phyloP scores from a whole-genome alignment of 2,797 vertebrate species.

The Cirrhinus molitorella region DNA sequence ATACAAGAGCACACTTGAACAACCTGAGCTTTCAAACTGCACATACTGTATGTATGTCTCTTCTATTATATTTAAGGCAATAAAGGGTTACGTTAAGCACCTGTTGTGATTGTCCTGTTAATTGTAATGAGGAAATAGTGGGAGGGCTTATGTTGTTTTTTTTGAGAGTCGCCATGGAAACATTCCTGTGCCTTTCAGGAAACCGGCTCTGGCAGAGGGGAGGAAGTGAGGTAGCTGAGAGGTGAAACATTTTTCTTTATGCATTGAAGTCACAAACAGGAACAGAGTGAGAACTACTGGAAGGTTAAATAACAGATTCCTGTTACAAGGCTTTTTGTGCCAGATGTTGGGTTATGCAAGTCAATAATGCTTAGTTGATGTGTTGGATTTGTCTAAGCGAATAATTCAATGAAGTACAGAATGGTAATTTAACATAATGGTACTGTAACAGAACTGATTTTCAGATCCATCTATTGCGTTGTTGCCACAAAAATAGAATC shows the following conservation, averaged over 20 bases:
- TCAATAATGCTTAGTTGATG: not conserved
- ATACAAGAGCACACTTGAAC: conserved; percentile 48
- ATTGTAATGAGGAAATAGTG: conserved; percentile 14
- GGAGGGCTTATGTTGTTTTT: not conserved
- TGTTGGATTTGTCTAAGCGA: not conserved
- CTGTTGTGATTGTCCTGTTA: not conserved
- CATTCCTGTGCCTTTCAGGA: conserved; percentile 35
- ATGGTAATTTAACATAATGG: not conserved
- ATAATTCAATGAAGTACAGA: not conserved
- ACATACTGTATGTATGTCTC: not conserved
- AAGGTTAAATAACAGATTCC: conserved; percentile 48
- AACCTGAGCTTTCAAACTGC: conserved; percentile 30
- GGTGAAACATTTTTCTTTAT: conserved; percentile 48
- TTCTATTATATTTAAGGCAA: conserved; percentile 13
- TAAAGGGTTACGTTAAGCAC: conserved; percentile 37
- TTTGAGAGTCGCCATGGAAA: conserved; percentile 22
- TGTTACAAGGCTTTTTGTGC: conserved; percentile 12
- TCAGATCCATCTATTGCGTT: not conserved
- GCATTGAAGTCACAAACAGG: conserved; percentile 53
- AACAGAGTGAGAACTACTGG: conserved; percentile 34
- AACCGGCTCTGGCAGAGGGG: conserved; percentile 40
- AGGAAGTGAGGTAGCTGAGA: conserved; percentile 54
- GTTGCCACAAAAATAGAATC: not conserved
- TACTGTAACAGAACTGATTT: not conserved
- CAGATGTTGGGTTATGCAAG: not conserved